Evolutionary conservation across 2,797 vertebrate species (phyloP), one percentile per base, ranked within the genome.

Genomic region (Chaetophractus vellerosus): DNA sequence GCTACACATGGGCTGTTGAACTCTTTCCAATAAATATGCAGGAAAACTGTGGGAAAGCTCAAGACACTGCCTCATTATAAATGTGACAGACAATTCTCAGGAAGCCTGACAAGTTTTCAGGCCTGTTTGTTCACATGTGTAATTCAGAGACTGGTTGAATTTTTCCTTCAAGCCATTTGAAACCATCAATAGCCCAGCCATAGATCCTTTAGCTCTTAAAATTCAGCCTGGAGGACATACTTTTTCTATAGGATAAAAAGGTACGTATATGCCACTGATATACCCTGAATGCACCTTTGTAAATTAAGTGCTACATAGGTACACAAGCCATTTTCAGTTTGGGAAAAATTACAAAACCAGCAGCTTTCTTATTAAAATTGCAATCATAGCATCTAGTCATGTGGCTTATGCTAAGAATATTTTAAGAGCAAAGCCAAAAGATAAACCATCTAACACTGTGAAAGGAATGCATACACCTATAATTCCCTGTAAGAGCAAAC

Each of bases 111-210:
- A 89, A 55, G 36, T 81, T 93, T 64, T 57, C 82, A 59, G n/a
- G 69, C 5, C 41, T 21, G 28, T 81, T 52, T 93, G 31, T 93
- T 86, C 95, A 71, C 33, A 87, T 15, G 45, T 31, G 0, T 80
- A 63, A 9, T 55, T 83, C 74, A 89, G 91, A 81, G 88, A 80
- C 64, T 95, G 72, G 36, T 23, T 75, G 69, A 95, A 88, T 55
- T 97, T 86, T 94, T 95, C 78, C 90, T 75, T 95, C 63, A 38
- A 92, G 87, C 61, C 66, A 78, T 91, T 78, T 85, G 93, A 94
- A 96, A 96, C 48, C 76, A 93, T 89, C 88, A 84, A 74, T 33
- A 90, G 90, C 59, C 92, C 87, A 90, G 94, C 63, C 71, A 93
- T 57, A 95, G 71, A 93, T 92, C 90, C 76, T 72, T 84, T 45